These are phyloP conservation scores for Agonopterix heracliana DNA, from an alignment of 2,888 invertebrate genomes.

Conservation along the genomic window DNA sequence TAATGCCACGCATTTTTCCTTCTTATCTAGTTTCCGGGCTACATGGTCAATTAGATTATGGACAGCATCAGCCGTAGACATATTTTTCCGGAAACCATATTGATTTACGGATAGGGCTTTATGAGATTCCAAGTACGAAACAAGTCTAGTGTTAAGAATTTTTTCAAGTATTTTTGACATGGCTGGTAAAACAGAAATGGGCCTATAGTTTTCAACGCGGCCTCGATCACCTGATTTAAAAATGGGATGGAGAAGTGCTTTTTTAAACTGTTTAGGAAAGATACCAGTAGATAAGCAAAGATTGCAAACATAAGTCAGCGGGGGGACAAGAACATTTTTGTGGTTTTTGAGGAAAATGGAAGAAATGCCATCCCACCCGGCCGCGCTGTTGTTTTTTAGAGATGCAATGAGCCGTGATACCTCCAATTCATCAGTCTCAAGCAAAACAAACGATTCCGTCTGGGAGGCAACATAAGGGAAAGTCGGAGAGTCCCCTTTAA, in stretches of 20 bases:
- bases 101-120: too few relatives aligned
- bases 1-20: background rate
- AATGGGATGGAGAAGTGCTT: constrained; percentile 1
- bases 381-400: background rate
- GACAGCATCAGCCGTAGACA: too few relatives aligned
- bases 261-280: constrained; percentile 3
- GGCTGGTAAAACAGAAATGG: constrained; percentile 3
- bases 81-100: too few relatives aligned
- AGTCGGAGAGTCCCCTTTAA: too few relatives aligned
- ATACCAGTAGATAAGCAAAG: background rate
- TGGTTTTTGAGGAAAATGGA: background rate
- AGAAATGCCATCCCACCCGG: background rate
- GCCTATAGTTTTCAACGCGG: constrained; percentile 3
- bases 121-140: too few relatives aligned
- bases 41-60: constrained; percentile 4
- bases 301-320: background rate
- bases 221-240: constrained; percentile 3
- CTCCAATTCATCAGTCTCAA: background rate
- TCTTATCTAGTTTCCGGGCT: background rate
- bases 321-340: background rate
- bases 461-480: too few relatives aligned
- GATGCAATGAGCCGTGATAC: background rate
- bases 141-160: too few relatives aligned
- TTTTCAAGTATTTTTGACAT: too few relatives aligned
- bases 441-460: background rate